Conservation (phyloP, 2,113 vertebrate genomes). For the Corythornis vintsioides region DNA sequence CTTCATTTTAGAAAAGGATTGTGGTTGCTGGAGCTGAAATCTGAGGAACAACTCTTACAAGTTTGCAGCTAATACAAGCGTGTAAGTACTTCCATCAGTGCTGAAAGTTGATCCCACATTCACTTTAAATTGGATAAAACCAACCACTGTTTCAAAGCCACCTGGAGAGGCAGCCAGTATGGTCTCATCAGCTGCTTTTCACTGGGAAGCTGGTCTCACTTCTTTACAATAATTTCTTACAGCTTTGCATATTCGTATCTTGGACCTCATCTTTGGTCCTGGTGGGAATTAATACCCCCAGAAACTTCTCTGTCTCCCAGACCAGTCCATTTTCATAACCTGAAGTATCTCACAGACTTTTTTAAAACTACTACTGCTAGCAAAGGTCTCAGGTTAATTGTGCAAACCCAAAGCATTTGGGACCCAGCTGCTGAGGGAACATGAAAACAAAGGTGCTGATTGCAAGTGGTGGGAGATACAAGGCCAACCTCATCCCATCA, state of each 20-base stretch:
- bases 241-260: not conserved
- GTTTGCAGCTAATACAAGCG: accelerated
- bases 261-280: not conserved
- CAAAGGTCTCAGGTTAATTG: not conserved
- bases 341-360: not conserved
- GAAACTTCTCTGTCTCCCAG: not conserved
- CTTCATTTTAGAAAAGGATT: not conserved
- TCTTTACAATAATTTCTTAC: not conserved
- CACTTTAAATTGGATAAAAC: not conserved
- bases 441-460: not conserved
- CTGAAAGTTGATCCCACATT: not conserved
- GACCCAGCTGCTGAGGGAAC: not conserved
- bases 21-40: not conserved
- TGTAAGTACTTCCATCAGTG: not conserved
- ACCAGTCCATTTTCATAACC: not conserved
- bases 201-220: not conserved
- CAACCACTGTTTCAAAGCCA: not conserved
- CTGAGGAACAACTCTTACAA: not conserved
- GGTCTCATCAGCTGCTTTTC: not conserved
- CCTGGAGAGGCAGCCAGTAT: not conserved
- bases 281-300: not conserved
- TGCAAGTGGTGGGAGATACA: not conserved
- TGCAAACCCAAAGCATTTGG: not conserved
- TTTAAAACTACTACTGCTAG: not conserved
- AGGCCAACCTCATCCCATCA: not conserved